Evolutionary conservation across 2,888 invertebrate species (phyloP).

Genomic region (Drosophila trichaetosa): DNA sequence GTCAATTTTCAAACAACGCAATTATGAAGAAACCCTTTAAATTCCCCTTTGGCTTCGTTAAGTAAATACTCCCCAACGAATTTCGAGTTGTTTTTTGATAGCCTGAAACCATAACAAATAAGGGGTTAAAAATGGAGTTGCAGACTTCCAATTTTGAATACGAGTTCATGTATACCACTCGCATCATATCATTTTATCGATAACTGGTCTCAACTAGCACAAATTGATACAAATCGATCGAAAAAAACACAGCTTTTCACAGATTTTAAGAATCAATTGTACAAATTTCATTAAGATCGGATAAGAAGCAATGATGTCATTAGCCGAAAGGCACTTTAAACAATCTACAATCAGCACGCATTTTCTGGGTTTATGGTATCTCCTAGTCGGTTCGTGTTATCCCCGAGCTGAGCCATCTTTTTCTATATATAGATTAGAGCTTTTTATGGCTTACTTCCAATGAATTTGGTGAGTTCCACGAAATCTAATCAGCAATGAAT

Average conservation of each 20-base stretch:
- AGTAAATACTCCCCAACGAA: slow-evolving; percentile 25
- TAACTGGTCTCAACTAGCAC: not conserved
- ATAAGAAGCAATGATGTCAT: no score
- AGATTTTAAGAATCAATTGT: not conserved
- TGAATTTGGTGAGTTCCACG: not conserved
- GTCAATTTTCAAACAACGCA: slow-evolving; percentile 29
- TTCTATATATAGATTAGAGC: no score
- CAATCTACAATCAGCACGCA: not conserved
- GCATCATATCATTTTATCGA: not conserved
- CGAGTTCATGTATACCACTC: not conserved
- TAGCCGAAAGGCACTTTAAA: not conserved
- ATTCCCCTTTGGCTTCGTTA: slow-evolving; percentile 4
- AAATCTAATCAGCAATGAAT: slow-evolving; percentile 24
- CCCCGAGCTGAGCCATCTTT: not conserved
- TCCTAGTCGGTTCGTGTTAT: not conserved
- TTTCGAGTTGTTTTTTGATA: slow-evolving; percentile 7
- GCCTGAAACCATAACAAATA: not conserved
- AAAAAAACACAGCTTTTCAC: not conserved
- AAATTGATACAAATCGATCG: not conserved
- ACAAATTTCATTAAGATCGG: not conserved
- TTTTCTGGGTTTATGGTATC: not conserved
- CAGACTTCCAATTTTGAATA: not conserved
- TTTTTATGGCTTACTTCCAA: not conserved
- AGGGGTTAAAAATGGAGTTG: not conserved
- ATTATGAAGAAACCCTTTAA: slow-evolving; percentile 8